These are phyloP conservation scores for Stegophylla sp. DNA, from an alignment of 2,888 invertebrate species.

Conservation along the genomic window DNA sequence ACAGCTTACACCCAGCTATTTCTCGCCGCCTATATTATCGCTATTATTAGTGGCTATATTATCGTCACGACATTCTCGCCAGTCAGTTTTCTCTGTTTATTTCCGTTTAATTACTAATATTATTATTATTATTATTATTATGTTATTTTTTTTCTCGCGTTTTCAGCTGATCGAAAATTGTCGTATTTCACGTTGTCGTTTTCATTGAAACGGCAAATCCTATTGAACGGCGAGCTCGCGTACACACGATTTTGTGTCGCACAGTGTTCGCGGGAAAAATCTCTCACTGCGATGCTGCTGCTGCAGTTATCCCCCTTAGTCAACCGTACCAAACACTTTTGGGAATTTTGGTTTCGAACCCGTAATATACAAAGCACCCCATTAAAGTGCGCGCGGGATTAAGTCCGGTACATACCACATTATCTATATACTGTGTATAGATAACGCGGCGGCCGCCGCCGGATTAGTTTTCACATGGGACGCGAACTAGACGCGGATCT, in stretches of 20 bases:
- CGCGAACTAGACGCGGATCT: neutral
- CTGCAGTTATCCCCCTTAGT: conserved; percentile 17
- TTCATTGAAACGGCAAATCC: neutral
- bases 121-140: too few relatives aligned
- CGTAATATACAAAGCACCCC: conserved; percentile 8
- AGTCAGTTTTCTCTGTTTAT: too few relatives aligned
- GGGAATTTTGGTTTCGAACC: neutral
- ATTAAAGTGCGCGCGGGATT: conserved; percentile 1
- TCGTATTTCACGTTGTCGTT: too few relatives aligned
- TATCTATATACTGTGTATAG: neutral
- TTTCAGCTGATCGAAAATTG: too few relatives aligned
- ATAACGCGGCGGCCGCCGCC: neutral
- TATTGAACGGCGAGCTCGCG: neutral
- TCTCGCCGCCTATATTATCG: too few relatives aligned
- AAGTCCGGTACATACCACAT: neutral
- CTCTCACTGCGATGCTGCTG: too few relatives aligned
- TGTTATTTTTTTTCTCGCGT: too few relatives aligned
- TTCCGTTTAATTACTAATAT: too few relatives aligned
- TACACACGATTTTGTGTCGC: neutral
- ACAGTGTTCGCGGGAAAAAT: neutral
- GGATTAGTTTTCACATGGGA: conserved; percentile 20
- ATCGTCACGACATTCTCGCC: too few relatives aligned
- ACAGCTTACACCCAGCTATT: neutral
- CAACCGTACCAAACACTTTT: neutral
- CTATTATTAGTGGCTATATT: too few relatives aligned